Evolutionary conservation across 2,113 vertebrate species (phyloP).

Genomic region (Diphyllodes magnificus): DNA sequence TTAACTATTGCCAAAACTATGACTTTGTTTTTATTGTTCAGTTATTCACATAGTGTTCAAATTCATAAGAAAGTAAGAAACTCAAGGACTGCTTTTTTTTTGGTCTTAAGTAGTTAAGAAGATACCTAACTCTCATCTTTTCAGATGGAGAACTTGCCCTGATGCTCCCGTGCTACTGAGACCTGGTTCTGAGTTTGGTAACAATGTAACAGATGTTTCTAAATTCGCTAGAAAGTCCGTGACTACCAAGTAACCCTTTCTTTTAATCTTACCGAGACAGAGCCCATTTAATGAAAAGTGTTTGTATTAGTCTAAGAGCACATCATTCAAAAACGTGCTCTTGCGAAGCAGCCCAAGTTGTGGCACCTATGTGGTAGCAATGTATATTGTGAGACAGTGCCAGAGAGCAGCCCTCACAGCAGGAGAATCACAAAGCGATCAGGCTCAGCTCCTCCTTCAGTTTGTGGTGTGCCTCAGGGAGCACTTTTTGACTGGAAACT

Average conservation of each 20-base stretch:
- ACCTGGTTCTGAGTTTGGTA: neutral
- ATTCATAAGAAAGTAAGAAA: neutral
- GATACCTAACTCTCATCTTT: neutral
- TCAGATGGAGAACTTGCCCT: neutral
- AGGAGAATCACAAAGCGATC: neutral
- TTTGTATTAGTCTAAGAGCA: neutral
- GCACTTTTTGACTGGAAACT: neutral
- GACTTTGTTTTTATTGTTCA: neutral
- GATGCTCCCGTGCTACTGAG: neutral
- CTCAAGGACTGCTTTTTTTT: neutral
- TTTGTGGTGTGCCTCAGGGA: neutral
- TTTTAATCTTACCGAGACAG: neutral
- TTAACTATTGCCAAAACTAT: neutral
- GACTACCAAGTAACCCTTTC: neutral
- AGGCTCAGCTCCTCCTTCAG: neutral
- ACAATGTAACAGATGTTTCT: neutral
- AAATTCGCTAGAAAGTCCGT: neutral
- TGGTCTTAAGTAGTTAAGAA: neutral
- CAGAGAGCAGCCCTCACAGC: neutral
- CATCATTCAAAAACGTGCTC: neutral
- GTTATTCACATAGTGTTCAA: neutral
- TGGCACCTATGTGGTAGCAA: no score
- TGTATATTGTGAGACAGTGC: neutral
- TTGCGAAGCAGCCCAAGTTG: neutral
- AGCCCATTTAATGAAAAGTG: neutral